Evolutionary conservation across 2,888 invertebrate genomes (phyloP), one percentile per base, ranked within the genome.

Genomic region (Sinopyrophorus schimmeli): DNA sequence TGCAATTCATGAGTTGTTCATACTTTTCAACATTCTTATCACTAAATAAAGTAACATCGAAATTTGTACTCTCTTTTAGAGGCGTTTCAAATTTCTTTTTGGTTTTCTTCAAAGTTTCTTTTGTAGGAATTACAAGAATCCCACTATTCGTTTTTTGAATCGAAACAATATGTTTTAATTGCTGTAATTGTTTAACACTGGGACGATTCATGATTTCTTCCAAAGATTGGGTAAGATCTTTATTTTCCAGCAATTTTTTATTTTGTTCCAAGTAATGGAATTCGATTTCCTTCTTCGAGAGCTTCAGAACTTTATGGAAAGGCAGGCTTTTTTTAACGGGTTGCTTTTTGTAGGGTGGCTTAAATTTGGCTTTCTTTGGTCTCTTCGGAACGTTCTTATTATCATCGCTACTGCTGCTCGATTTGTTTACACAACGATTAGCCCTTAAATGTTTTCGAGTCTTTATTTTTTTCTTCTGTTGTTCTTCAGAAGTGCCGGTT

Each of bases 261-360:
- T 66, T 63, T 50, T 70, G 67, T 37, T 66, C 62, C 6, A 44
- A 47, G 35, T 65, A 70, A n/a, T 64, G 66, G 14, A 61, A 51
- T 17, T 56, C 42, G 21, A 71, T 71, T 49, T 68, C 62, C 30
- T 58, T 61, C 16, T 62, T 62, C 55, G 0, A 65, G 63, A 1
- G 64, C 63, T 23, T 59, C 37, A 46, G 65, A 66, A n/a, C n/a
- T n/a, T 44, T 43, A 26, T 34, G 38, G 4, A 9, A 23, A 24
- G n/a, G 14, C 16, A 7, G n/a, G 9, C 12, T 12, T 34, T 5
- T 23, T 32, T 11, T 24, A 31, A 31, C 2, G 3, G 14, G 28
- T 38, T 28, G 27, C 54, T 39, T 23, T 27, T 46, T 31, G 6
- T 21, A 32, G 12, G 40, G 47, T 11, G 27, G 31, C 10, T 7